A percentile compares a stretch with the other conserved stretches of the same genome.
These are phyloP conservation scores for Drosophila kambysellisi DNA, from an alignment of 2,888 invertebrate genomes.

Conservation along the genomic window DNA sequence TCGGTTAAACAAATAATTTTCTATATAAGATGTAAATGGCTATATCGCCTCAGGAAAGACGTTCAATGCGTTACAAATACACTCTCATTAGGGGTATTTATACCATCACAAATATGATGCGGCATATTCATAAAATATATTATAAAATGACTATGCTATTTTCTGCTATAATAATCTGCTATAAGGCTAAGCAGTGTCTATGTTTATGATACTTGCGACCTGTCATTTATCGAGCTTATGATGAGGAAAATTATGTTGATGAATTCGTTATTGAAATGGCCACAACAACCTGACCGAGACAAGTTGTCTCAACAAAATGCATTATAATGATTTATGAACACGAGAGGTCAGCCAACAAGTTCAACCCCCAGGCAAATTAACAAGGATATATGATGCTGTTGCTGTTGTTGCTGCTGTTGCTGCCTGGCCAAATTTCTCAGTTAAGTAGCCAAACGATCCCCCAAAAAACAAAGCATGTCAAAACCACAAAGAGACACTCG, in stretches of 20 bases:
- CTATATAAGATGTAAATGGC: not conserved
- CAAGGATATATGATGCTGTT: slow-evolving; percentile 74
- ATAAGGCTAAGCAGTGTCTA: not conserved
- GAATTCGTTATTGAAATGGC: slow-evolving; percentile 67
- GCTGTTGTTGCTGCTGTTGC: slow-evolving; percentile 38
- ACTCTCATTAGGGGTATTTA: not conserved
- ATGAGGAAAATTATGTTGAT: slow-evolving; percentile 50
- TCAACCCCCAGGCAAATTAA: slow-evolving; percentile 72
- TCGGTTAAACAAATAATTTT: not conserved
- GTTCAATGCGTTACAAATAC: not conserved
- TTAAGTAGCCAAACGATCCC: slow-evolving; percentile 52
- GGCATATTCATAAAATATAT: not conserved
- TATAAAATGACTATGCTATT: not conserved
- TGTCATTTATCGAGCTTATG: slow-evolving; percentile 23
- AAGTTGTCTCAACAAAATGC: slow-evolving; percentile 68
- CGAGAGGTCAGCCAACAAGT: slow-evolving; percentile 25
- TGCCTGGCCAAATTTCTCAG: slow-evolving; percentile 45
- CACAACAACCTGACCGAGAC: slow-evolving; percentile 54
- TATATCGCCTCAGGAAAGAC: not conserved
- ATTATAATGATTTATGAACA: slow-evolving; percentile 75
- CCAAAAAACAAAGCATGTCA: slow-evolving; percentile 67
- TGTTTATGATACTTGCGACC: slow-evolving; percentile 15
- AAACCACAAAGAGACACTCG: slow-evolving; percentile 78
- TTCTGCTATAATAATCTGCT: not conserved
- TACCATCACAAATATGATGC: not conserved